Conservation (phyloP, 2,113 vertebrate species). For the Canis aureus region DNA sequence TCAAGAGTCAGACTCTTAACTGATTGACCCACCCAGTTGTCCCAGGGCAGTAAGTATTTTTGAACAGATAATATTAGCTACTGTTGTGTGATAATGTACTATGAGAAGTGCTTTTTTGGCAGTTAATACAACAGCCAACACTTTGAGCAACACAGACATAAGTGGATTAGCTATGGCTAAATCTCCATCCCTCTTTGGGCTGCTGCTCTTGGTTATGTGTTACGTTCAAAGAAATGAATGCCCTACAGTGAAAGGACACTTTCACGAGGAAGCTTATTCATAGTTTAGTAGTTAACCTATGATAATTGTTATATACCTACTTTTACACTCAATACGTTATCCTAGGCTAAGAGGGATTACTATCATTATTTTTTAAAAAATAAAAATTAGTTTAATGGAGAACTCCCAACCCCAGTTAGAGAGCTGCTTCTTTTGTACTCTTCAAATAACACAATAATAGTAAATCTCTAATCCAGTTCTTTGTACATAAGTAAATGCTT, state of each 20-base stretch:
- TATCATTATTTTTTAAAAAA: neutral
- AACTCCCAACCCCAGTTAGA: neutral
- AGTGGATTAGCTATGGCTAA: neutral
- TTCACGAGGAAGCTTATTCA: neutral
- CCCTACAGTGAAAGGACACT: constrained; percentile 19
- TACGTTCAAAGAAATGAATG: neutral
- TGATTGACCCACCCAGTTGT: neutral
- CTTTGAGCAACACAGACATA: neutral
- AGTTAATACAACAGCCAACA: neutral
- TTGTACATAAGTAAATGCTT: constrained; percentile 38
- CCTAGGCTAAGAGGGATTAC: neutral
- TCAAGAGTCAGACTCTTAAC: neutral
- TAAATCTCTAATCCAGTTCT: neutral
- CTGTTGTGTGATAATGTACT: neutral
- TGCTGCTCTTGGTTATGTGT: neutral
- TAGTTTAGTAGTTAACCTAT: neutral
- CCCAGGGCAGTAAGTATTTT: neutral
- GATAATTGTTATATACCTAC: neutral
- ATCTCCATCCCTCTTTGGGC: neutral
- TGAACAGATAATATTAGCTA: neutral
- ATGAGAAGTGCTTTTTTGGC: neutral
- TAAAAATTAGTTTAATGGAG: constrained; percentile 6
- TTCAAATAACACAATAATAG: neutral
- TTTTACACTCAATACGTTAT: neutral
- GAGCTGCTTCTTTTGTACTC: neutral